Conservation (phyloP, 2,888 invertebrate genomes). For the Caenorhabditis doughertyi region DNA sequence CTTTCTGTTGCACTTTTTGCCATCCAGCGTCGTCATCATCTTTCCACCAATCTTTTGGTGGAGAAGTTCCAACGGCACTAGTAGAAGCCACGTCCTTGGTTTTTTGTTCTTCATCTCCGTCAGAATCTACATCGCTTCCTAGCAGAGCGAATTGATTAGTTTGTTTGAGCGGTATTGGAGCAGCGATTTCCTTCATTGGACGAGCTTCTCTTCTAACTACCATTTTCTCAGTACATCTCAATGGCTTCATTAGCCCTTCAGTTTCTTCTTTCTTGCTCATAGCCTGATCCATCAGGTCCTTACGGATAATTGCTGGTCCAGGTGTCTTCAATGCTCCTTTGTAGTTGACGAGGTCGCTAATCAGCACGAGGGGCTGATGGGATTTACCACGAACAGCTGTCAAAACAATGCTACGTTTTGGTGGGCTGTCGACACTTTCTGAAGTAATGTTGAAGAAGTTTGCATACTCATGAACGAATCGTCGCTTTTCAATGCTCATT, state of each 20-base stretch:
- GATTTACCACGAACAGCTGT: constrained; percentile 82
- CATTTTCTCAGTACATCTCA: constrained; percentile 61
- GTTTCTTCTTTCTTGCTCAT: constrained; percentile 56
- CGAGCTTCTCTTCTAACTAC: constrained; percentile 60
- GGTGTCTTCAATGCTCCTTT: constrained; percentile 66
- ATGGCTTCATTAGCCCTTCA: constrained; percentile 54
- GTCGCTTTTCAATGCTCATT: constrained; percentile 71
- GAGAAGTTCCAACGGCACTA: constrained; percentile 24
- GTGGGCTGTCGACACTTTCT: constrained; percentile 95
- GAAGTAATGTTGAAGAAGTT: constrained; percentile 96
- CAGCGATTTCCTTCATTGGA: constrained; percentile 49
- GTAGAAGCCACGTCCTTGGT: background rate
- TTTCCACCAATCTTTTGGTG: constrained; percentile 66
- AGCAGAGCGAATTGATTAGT: constrained; percentile 59
- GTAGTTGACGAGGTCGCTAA: constrained; percentile 70
- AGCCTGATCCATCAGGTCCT: constrained; percentile 62
- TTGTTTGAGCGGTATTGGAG: constrained; percentile 56
- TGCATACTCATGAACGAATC: constrained; percentile 92
- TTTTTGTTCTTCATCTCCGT: constrained; percentile 35
- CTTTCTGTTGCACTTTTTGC: constrained; percentile 53
- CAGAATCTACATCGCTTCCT: constrained; percentile 63
- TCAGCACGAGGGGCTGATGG: constrained; percentile 66
- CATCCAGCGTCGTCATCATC: constrained; percentile 48
- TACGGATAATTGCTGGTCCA: constrained; percentile 60
- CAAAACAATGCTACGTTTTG: constrained; percentile 91